Base-by-base conservation (phyloP, 1,140 invertebrate species). In the Nautilus pompilius region DNA sequence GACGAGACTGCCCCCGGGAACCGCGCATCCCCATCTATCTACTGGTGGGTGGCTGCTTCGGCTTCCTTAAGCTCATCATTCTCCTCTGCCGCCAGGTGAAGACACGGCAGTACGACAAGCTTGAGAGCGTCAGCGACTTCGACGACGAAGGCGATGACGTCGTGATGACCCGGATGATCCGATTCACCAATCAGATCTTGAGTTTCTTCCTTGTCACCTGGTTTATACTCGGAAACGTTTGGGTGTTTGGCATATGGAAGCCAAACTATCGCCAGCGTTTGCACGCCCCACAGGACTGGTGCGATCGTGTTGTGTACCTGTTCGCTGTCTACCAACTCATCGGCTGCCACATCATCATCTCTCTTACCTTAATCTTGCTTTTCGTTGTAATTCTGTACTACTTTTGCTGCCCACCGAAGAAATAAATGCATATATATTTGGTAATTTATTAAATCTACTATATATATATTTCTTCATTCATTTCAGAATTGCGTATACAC, bases 211-310 rank as follows among this genome's bases (percentile, higher is more conserved):
- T 72, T 22, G 10, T 68, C 22, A 30, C 59, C 10, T 72, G 71
- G 71, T 72, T 72, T 34, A 76, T 84, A 6, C 72, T 87, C 75
- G 90, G 91, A 15, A 91, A 91, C 80, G 89, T 88, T 73, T 71
- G 68, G 71, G 60, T 65, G n/a, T 66, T 64, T 34, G 32, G 54
- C n/a, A 66, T 71, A 17, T 72, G 66, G 65, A 62, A 36, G 33
- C 71, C 71, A 3, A 61, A 66, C 33, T 69, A 59, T 60, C 29
- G 53, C 22, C 85, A 87, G 2, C 86, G 85, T 0, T 83, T 90
- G 26, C 89, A 87, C 74, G 54, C 61, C 24, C 66, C 67, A 22
- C 59, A 48, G 13, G 62, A 68, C 48, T 72, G 71, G 71, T 72
- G 70, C 51, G 56, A 64, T 10, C 34, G 61, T 49, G 57, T 55